A percentile compares a stretch with the other conserved stretches of the same genome.
Conservation (phyloP, 2,113 vertebrate genomes). For the Sapajus apella region DNA sequence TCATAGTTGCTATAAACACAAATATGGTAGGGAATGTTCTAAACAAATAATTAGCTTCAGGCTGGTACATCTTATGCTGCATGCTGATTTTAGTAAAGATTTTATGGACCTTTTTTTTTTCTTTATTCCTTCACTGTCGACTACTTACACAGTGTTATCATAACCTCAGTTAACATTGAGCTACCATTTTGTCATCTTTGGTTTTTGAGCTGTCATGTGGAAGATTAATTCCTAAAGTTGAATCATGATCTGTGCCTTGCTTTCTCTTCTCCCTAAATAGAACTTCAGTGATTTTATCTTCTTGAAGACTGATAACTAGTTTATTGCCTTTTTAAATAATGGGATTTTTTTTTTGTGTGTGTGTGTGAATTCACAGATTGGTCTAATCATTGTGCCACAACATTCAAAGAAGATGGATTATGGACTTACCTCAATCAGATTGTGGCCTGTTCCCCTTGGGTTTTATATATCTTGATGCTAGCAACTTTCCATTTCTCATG, state of each 20-base stretch:
- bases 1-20: neutral
- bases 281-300: neutral
- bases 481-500: slow-evolving; percentile 89
- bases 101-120: neutral
- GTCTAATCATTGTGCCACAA: slow-evolving; percentile 87
- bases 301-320: neutral
- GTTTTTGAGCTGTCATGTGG: neutral
- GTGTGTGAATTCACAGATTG: slow-evolving; percentile 87
- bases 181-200: neutral
- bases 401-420: slow-evolving; percentile 83
- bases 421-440: slow-evolving; percentile 87
- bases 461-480: slow-evolving; percentile 88
- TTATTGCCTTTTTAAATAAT: slow-evolving; percentile 42
- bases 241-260: neutral
- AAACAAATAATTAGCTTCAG: neutral
- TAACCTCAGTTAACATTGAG: neutral
- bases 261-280: neutral
- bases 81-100: neutral
- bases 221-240: slow-evolving; percentile 8
- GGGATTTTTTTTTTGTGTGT: neutral
- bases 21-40: neutral
- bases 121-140: neutral
- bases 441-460: slow-evolving; percentile 92
- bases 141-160: neutral
- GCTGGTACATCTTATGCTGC: neutral